Evolutionary conservation across 2,888 invertebrate genomes (phyloP).

Genomic region (Melolontha melolontha): DNA sequence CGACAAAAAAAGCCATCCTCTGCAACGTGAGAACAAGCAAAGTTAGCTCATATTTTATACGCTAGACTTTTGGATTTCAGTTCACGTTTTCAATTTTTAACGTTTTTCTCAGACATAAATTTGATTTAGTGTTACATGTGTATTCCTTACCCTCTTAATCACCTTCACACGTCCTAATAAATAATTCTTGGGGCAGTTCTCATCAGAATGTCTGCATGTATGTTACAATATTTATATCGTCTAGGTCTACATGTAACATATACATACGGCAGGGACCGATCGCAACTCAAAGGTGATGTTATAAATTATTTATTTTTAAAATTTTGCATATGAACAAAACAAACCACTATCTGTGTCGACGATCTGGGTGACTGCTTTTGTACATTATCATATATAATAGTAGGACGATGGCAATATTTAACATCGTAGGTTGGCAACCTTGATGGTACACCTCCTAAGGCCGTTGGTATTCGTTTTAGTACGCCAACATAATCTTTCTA

Average conservation of each 20-base stretch:
- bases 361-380: slow-evolving; percentile 27
- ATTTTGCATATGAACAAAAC: slow-evolving; percentile 29
- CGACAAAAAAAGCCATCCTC: too few relatives aligned
- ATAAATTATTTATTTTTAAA: slow-evolving; percentile 32
- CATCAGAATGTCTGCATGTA: too few relatives aligned
- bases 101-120: too few relatives aligned
- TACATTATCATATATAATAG: slow-evolving; percentile 35
- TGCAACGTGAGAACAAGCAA: too few relatives aligned
- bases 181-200: too few relatives aligned
- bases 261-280: not conserved
- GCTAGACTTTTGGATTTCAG: too few relatives aligned
- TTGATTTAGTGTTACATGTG: too few relatives aligned
- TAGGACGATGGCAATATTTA: slow-evolving; percentile 25
- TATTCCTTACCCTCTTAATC: too few relatives aligned
- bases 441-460: slow-evolving; percentile 46
- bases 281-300: slow-evolving; percentile 11
- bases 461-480: slow-evolving; percentile 44
- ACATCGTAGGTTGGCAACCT: slow-evolving; percentile 46
- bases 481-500: slow-evolving; percentile 44
- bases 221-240: not conserved
- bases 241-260: not conserved
- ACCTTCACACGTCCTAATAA: too few relatives aligned
- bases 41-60: too few relatives aligned
- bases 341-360: slow-evolving; percentile 22
- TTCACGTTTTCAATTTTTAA: too few relatives aligned